Conservation (phyloP, 1,140 invertebrate genomes). For the Drosophila subobscura region DNA sequence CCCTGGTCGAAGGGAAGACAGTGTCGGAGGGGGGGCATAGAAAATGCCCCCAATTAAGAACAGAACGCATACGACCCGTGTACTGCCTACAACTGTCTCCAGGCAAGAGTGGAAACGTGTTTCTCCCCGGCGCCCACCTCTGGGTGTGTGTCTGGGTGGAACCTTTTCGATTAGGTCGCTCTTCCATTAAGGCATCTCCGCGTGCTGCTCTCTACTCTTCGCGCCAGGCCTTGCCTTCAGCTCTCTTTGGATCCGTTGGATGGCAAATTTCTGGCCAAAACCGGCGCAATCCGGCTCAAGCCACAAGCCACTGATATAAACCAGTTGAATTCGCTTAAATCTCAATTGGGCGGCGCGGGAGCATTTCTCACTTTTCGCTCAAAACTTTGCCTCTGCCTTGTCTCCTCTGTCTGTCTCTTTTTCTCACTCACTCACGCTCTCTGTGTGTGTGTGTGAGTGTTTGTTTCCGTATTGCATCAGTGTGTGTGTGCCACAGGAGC, state of each 20-base stretch:
- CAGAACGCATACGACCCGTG: conserved; percentile 12
- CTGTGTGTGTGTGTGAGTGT: conserved; percentile 6
- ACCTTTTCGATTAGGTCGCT: too few species aligned
- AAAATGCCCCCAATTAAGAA: conserved; percentile 28
- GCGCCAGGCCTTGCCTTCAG: background rate
- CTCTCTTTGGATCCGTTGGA: conserved; percentile 24
- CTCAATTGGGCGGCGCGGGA: conserved; percentile 33
- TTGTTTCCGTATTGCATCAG: background rate
- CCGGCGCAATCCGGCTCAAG: conserved; percentile 63
- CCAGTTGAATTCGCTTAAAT: conserved; percentile 80
- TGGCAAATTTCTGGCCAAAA: conserved; percentile 64
- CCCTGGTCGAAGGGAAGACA: conserved; percentile 9
- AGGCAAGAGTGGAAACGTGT: too few species aligned
- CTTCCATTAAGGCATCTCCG: too few species aligned
- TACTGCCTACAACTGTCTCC: background rate
- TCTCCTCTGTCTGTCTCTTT: conserved; percentile 1
- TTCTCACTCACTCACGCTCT: background rate
- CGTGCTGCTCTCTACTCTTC: background rate
- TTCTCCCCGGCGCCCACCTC: too few species aligned
- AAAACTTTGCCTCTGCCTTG: conserved; percentile 32
- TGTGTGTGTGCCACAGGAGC: conserved; percentile 42
- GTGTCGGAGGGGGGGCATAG: background rate
- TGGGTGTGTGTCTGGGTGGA: too few species aligned
- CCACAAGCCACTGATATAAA: conserved; percentile 62
- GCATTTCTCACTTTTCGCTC: conserved; percentile 29